A percentile compares a stretch with the other conserved stretches of the same genome.
Conservation (phyloP, 2,113 vertebrate species). For the Anoplopoma fimbria region DNA sequence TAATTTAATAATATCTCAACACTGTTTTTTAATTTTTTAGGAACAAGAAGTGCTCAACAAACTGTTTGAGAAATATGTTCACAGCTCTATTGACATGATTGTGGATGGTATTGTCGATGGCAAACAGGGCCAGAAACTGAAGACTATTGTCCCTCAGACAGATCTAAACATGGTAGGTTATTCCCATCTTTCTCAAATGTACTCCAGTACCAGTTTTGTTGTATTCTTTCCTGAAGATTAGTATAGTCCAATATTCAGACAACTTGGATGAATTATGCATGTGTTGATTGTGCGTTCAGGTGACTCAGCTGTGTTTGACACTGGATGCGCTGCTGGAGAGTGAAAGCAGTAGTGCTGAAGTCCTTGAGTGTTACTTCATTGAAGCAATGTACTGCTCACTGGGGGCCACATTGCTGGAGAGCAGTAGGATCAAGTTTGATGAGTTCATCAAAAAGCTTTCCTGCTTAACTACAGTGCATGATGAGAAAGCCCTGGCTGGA, state of each 20-base stretch:
- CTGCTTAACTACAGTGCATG: constrained; percentile 78
- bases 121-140: constrained; percentile 88
- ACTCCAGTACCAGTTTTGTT: not conserved
- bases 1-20: not conserved
- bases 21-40: constrained; percentile 38
- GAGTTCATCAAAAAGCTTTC: constrained; percentile 87
- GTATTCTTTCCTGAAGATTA: not conserved
- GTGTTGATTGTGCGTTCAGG: constrained; percentile 77
- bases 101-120: constrained; percentile 91
- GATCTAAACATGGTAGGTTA: constrained; percentile 94
- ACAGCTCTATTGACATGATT: constrained; percentile 89
- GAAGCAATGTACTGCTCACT: constrained; percentile 95
- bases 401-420: constrained; percentile 88
- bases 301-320: constrained; percentile 89
- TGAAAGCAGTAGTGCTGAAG: constrained; percentile 74
- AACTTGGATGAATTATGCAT: not conserved
- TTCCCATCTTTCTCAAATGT: constrained; percentile 5
- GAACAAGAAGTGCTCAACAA: constrained; percentile 82
- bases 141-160: constrained; percentile 92
- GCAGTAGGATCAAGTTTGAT: constrained; percentile 88
- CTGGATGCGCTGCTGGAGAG: constrained; percentile 86
- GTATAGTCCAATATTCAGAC: not conserved
- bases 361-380: constrained; percentile 92
- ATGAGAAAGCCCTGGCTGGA: constrained; percentile 81
- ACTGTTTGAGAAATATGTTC: constrained; percentile 94